Percentiles rank a stretch among this genome's conserved stretches.
These are phyloP conservation scores for Loris lydekkerianus DNA, from an alignment of 2,797 vertebrate genomes.

Conservation along the genomic window DNA sequence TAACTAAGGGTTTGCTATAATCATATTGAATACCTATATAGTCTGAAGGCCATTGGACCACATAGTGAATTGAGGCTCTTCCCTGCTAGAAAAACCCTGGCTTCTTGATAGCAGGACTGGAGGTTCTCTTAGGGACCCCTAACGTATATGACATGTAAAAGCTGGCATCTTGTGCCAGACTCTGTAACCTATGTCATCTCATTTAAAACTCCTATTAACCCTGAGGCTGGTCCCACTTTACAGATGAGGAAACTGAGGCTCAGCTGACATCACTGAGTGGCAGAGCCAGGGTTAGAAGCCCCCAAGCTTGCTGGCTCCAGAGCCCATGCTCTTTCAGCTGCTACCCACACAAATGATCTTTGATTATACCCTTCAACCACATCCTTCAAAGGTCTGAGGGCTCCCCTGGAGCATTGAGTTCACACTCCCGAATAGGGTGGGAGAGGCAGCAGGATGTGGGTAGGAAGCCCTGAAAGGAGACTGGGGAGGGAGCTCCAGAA, in stretches of 20 bases:
- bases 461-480: background rate
- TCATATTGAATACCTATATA: background rate
- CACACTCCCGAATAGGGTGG: background rate
- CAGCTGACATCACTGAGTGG: background rate
- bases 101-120: background rate
- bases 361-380: background rate
- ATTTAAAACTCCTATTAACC: background rate
- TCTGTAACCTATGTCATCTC: background rate
- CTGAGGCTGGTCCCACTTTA: background rate
- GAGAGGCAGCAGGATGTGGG: background rate
- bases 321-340: background rate
- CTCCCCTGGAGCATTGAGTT: background rate
- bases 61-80: background rate
- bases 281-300: background rate
- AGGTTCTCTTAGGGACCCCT: background rate
- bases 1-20: background rate
- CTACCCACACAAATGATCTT: background rate
- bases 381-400: background rate
- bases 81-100: background rate
- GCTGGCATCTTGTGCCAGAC: background rate
- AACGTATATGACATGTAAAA: background rate
- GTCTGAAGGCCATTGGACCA: background rate
- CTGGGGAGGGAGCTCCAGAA: background rate
- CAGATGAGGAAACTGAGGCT: constrained; percentile 2
- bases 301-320: background rate